phyloP scores from a whole-genome alignment of 2,888 invertebrate genomes.

The Nomada fucata region DNA sequence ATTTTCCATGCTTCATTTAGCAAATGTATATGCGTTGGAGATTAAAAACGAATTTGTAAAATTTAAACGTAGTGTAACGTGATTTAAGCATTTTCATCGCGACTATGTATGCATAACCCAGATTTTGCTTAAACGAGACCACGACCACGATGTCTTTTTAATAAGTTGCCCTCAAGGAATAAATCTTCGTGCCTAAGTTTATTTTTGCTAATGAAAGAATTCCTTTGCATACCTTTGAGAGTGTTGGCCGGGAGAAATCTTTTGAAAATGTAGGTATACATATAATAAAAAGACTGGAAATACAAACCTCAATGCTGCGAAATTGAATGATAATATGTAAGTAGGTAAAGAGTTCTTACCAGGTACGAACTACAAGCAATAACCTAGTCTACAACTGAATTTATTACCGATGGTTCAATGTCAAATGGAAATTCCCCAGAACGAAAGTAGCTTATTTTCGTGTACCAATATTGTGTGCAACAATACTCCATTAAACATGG shows the following conservation, averaged over 20 bases:
- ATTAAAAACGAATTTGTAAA: background rate
- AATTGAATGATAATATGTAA: too few species aligned
- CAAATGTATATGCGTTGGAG: too few species aligned
- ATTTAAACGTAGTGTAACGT: background rate
- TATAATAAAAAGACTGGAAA: background rate
- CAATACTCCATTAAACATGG: too few species aligned
- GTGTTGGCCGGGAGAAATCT: background rate
- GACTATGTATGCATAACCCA: background rate
- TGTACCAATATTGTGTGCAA: too few species aligned
- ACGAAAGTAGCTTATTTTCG: too few species aligned
- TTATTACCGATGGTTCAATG: too few species aligned
- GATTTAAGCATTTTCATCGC: conserved; percentile 4
- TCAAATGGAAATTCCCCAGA: too few species aligned
- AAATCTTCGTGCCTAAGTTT: conserved; percentile 13
- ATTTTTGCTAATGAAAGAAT: background rate
- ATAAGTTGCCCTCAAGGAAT: background rate
- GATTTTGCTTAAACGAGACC: background rate
- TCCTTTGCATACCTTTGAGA: background rate
- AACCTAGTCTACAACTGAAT: too few species aligned
- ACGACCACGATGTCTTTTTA: background rate
- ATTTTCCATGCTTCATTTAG: too few species aligned
- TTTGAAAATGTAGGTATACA: background rate
- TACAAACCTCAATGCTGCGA: too few species aligned
- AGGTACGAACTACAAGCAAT: too few species aligned
- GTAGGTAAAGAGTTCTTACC: too few species aligned